Base-by-base conservation (phyloP, 2,888 invertebrate species). In the Leucophenga maculata region DNA sequence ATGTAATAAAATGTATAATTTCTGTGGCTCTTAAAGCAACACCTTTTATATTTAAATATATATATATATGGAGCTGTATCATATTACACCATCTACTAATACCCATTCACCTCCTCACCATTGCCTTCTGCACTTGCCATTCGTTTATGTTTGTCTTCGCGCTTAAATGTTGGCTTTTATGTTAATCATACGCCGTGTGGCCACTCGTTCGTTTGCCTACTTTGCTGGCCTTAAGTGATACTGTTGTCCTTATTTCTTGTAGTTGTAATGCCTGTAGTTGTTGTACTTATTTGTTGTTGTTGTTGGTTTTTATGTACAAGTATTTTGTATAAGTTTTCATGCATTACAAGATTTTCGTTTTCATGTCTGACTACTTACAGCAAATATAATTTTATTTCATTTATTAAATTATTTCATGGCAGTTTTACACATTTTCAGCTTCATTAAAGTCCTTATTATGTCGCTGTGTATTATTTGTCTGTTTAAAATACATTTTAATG, bases 151-250 rank as follows among this genome's bases (percentile, higher is more conserved):
- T 64, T 48, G 32, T 50, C 31, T 32, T 54, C 46, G 14, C 11
- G 8, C 65, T 39, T 67, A 68, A 52, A 60, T 57, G n/a, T 67
- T 65, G 74, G 74, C 73, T 73, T 32, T 39, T 70, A 70, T 78
- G 80, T 79, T 75, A 83, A 72, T 78, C 74, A 83, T 78, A 71
- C 72, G 77, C 73, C 69, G 73, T 66, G 75, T 44, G 39, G 46
- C 31, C 20, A 32, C 39, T 48, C 48, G 54, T 54, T 65, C 9
- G 32, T 65, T 57, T 16, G 46, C 65, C 55, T 39, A 55, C 66
- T 66, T 66, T 65, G 54, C 59, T 39, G 52, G 60, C 46, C 66
- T 69, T 62, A 62, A 69, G 54, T 44, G 44, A 66, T 54, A 66
- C 52, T 52, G 16, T 67, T 44, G 44, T 66, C 39, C 39, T 39